Evolutionary conservation across 2,797 vertebrate species (phyloP), one percentile per base, ranked within the genome.

Genomic region (Sebastes ruberrimus): DNA sequence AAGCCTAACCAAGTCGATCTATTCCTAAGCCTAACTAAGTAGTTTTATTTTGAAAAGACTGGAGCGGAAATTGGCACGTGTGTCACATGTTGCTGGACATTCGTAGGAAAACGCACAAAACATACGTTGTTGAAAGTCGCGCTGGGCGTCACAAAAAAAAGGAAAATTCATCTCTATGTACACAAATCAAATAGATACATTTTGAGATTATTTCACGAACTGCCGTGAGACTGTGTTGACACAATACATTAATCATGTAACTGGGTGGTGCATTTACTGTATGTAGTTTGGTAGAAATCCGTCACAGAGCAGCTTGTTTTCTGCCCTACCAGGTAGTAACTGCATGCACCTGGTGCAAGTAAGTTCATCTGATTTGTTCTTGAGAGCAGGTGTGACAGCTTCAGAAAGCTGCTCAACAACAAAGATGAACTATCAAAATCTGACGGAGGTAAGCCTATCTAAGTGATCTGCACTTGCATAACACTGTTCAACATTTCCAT

Each of bases 241-340:
- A 52, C 20, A n/a, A 52, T n/a, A 52, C 49, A 52, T 52, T n/a
- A 52, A 23, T 2, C 22, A 10, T 33, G n/a, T 28, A 10, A 23
- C 16, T 11, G 23, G 18, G 23, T 7, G 18, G 65, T 23, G 0
- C 52, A 52, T 52, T 18, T 49, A 49, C 46, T 49, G 1, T 52
- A n/a, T 22, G 49, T 52, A 7, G 7, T 62, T 5, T 23, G 59
- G 25, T 14, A 6, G 32, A 56, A 30, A 18, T 56, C 7, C 1
- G 0, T 18, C 11, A 14, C 5, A 22, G 5, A n/a, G 18, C 32
- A 46, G 14, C 4, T 9, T 4, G 20, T 22, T 28, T 35, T 32
- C 28, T 10, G 1, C 14, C 4, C 9, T 1, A 3, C 4, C 10
- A 13, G 22, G 20, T 20, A 16, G 1, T 23, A 0, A 18, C 59